These are phyloP conservation scores for Diaperis boleti DNA, from an alignment of 2,888 invertebrate species.

Conservation along the genomic window DNA sequence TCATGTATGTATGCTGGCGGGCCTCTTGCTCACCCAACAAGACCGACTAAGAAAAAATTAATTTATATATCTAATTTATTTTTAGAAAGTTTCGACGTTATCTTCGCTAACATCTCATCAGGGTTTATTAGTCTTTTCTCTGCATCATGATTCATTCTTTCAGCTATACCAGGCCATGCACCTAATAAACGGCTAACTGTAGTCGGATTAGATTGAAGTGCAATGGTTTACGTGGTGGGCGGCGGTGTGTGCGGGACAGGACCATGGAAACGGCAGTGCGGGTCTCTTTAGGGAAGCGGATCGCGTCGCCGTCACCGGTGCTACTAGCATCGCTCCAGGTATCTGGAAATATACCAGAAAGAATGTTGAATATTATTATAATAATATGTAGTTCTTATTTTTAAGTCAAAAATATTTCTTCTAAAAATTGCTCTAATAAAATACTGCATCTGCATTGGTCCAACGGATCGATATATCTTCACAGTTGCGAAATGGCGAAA, in stretches of 20 bases:
- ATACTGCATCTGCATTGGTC: no score
- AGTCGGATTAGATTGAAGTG: not conserved
- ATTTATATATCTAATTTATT: constrained; percentile 33
- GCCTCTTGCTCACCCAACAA: constrained; percentile 29
- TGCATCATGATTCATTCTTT: constrained; percentile 15
- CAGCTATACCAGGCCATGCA: constrained; percentile 26
- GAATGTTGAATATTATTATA: no score
- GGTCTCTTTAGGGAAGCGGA: constrained; percentile 36
- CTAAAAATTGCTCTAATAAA: no score
- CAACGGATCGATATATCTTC: no score
- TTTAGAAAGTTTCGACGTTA: constrained; percentile 31
- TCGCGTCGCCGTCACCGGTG: not conserved
- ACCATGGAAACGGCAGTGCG: constrained; percentile 32
- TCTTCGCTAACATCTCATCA: constrained; percentile 10
- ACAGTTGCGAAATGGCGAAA: no score
- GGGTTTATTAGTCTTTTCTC: constrained; percentile 25
- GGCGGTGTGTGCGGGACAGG: not conserved
- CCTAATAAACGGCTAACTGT: constrained; percentile 10
- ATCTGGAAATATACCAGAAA: not conserved
- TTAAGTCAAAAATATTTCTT: no score
- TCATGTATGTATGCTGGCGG: constrained; percentile 22
- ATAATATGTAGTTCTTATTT: no score
- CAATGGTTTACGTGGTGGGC: constrained; percentile 14
- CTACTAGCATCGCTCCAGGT: constrained; percentile 30
- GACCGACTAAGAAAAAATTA: constrained; percentile 17